These are phyloP conservation scores for Sycobia sp. DNA, from an alignment of 1,140 invertebrate genomes.

Conservation along the genomic window DNA sequence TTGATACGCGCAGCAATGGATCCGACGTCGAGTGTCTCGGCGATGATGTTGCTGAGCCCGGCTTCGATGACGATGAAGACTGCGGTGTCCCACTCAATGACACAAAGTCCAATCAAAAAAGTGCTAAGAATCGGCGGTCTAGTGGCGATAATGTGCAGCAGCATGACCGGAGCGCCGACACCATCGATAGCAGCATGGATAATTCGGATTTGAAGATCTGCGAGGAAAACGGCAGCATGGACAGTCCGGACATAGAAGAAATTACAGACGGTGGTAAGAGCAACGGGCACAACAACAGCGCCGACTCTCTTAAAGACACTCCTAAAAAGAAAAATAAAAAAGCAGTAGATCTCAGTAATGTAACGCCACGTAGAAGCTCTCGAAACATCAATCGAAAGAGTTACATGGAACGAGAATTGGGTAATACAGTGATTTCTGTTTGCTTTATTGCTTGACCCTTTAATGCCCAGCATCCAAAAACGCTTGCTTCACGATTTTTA, in stretches of 20 bases:
- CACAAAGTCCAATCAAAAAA: background rate
- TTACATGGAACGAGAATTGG: conserved; percentile 59
- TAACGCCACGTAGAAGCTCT: conserved; percentile 67
- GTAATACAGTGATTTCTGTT: conserved; percentile 26
- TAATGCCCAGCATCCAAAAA: conserved; percentile 6
- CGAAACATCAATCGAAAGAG: conserved; percentile 69
- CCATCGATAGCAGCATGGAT: conserved; percentile 44
- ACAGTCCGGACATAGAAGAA: conserved; percentile 57
- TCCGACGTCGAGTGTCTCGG: conserved; percentile 58
- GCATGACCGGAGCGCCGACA: background rate
- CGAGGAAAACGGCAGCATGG: conserved; percentile 57
- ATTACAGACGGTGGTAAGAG: conserved; percentile 51
- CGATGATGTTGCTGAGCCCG: conserved; percentile 54
- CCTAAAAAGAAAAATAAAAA: conserved; percentile 57
- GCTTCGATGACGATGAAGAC: conserved; percentile 40
- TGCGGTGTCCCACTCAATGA: conserved; percentile 22
- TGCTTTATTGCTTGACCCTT: conserved; percentile 15
- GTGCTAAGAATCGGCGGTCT: background rate
- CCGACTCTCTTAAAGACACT: conserved; percentile 35
- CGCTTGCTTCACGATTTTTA: too few relatives aligned
- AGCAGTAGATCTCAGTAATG: conserved; percentile 52
- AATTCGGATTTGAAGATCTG: conserved; percentile 52
- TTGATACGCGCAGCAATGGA: conserved; percentile 53
- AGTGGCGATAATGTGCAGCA: conserved; percentile 34
- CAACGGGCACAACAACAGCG: conserved; percentile 43